Evolutionary conservation across 2,888 invertebrate genomes (phyloP).

Genomic region (Capitulum mitella): DNA sequence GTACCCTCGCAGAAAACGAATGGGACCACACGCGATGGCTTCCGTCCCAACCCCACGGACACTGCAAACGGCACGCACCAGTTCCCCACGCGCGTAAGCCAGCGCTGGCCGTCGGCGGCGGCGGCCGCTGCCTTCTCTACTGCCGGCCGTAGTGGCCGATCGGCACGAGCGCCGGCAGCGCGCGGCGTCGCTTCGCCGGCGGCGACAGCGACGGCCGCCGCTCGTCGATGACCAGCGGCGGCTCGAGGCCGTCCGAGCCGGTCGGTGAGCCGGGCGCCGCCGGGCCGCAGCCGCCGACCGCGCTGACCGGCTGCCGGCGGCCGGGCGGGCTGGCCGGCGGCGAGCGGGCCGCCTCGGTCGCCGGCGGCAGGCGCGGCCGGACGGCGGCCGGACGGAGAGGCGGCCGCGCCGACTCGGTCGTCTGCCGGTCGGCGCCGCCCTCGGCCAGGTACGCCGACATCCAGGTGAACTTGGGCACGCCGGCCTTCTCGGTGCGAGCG

Average conservation of each 20-base stretch:
- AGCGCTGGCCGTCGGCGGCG: too few relatives aligned
- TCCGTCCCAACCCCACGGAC: too few relatives aligned
- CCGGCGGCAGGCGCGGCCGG: too few relatives aligned
- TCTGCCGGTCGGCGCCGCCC: not conserved
- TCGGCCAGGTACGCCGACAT: constrained; percentile 2
- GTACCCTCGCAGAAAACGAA: too few relatives aligned
- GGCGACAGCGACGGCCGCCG: not conserved
- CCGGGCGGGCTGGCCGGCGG: too few relatives aligned
- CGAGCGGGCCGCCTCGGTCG: too few relatives aligned
- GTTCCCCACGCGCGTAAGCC: too few relatives aligned
- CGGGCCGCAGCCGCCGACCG: not conserved
- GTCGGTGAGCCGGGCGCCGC: not conserved
- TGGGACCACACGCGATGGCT: too few relatives aligned
- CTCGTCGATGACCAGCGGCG: not conserved
- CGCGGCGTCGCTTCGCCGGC: not conserved
- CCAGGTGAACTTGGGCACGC: constrained; percentile 5
- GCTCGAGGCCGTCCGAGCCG: not conserved
- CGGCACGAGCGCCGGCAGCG: not conserved
- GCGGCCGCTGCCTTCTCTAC: too few relatives aligned
- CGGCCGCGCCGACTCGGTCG: not conserved
- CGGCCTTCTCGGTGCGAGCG: not conserved
- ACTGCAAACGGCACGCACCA: too few relatives aligned
- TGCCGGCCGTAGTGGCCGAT: not conserved
- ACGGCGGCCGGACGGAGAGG: not conserved
- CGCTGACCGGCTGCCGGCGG: too few relatives aligned